phyloP scores from a whole-genome alignment of 2,888 invertebrate genomes.

The Brenthis ino region DNA sequence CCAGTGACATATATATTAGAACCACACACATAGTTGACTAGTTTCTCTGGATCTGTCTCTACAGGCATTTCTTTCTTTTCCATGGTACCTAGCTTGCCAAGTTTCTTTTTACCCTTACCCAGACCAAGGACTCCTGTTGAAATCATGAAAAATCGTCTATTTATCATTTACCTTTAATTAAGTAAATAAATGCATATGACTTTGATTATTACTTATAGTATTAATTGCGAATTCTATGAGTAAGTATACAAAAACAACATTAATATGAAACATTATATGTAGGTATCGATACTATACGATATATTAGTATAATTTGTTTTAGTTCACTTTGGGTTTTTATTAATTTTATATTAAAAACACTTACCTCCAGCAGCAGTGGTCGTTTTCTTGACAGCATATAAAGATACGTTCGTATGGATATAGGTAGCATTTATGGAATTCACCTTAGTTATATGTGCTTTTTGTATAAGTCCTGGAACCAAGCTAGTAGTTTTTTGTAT shows the following conservation, averaged over 20 bases:
- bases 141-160: background rate
- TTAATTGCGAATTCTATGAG: no score
- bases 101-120: constrained; percentile 84
- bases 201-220: no score
- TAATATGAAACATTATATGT: no score
- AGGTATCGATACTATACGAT: no score
- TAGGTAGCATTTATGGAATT: background rate
- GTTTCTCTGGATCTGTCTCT: constrained; percentile 90
- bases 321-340: no score
- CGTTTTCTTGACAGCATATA: constrained; percentile 68
- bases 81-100: constrained; percentile 83
- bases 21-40: constrained; percentile 91
- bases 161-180: no score
- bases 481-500: constrained; percentile 3
- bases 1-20: constrained; percentile 91
- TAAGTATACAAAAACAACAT: no score
- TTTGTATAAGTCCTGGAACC: background rate
- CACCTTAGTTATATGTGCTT: background rate
- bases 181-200: no score
- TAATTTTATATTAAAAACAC: background rate
- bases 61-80: constrained; percentile 90
- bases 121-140: constrained; percentile 73
- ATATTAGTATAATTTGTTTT: no score
- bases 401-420: constrained; percentile 49
- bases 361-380: constrained; percentile 74